A percentile compares a stretch with the other conserved stretches of the same genome.
phyloP scores from a whole-genome alignment of 2,113 vertebrate species.

The Xerus inauris region DNA sequence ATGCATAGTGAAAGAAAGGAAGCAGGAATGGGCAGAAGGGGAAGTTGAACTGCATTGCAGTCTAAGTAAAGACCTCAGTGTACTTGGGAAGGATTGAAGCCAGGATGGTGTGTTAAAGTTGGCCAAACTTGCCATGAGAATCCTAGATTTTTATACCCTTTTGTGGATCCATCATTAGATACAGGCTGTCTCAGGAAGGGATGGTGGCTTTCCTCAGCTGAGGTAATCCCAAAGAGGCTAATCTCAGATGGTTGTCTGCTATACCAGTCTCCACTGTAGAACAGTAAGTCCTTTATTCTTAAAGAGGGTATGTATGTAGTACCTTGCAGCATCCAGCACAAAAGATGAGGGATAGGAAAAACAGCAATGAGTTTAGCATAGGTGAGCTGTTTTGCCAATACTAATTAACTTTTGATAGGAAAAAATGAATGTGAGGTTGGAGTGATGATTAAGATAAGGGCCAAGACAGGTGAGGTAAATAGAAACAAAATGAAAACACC shows the following conservation, averaged over 20 bases:
- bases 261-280: neutral
- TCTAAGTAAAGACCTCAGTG: neutral
- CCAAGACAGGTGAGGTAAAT: neutral
- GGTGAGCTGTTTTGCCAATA: neutral
- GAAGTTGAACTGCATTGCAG: no score
- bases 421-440: neutral
- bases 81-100: neutral
- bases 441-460: neutral
- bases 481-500: neutral
- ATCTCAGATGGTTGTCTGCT: neutral
- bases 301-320: neutral
- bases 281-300: neutral
- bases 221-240: neutral
- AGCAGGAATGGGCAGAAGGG: neutral
- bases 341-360: neutral
- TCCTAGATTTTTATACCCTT: neutral
- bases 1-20: neutral
- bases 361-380: neutral
- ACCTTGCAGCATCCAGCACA: no score
- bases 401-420: neutral
- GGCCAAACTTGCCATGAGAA: rapidly evolving
- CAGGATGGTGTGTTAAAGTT: neutral
- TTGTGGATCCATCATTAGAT: neutral
- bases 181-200: no score
- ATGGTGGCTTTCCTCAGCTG: neutral